phyloP scores from a whole-genome alignment of 2,888 invertebrate species.

The Hetaerina titia region DNA sequence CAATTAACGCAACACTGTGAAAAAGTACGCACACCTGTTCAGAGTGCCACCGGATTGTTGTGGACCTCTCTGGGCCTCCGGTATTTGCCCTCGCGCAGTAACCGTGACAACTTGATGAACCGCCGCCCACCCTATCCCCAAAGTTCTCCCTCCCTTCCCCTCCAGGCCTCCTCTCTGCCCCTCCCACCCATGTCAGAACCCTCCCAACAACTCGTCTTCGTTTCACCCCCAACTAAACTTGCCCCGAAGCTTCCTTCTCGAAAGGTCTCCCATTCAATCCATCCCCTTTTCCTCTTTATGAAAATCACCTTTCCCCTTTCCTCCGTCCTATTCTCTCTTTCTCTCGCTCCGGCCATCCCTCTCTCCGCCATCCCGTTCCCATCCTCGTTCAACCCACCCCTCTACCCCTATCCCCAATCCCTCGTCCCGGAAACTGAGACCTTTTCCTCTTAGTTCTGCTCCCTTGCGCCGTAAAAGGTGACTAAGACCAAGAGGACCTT shows the following conservation, averaged over 20 bases:
- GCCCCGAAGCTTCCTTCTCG: background rate
- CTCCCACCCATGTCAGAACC: background rate
- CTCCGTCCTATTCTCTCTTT: no score
- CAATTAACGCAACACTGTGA: background rate
- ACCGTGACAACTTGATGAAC: background rate
- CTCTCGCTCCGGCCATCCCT: background rate
- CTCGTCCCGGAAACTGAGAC: constrained; percentile 36
- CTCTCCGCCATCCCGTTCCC: background rate
- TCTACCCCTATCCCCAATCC: background rate
- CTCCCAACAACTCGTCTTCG: background rate
- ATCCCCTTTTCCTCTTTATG: background rate
- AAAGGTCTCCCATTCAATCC: constrained; percentile 1
- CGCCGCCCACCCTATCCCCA: background rate
- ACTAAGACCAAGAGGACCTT: background rate
- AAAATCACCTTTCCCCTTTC: background rate
- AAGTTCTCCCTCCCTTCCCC: no score
- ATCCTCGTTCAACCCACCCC: background rate
- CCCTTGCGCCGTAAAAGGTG: background rate
- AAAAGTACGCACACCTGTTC: background rate
- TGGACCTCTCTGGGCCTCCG: background rate
- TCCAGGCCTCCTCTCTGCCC: no score
- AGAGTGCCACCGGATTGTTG: background rate
- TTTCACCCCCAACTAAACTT: background rate
- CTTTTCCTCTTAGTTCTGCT: constrained; percentile 42
- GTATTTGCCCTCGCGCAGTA: background rate